phyloP scores from a whole-genome alignment of 2,888 invertebrate species.

The Troides helena region DNA sequence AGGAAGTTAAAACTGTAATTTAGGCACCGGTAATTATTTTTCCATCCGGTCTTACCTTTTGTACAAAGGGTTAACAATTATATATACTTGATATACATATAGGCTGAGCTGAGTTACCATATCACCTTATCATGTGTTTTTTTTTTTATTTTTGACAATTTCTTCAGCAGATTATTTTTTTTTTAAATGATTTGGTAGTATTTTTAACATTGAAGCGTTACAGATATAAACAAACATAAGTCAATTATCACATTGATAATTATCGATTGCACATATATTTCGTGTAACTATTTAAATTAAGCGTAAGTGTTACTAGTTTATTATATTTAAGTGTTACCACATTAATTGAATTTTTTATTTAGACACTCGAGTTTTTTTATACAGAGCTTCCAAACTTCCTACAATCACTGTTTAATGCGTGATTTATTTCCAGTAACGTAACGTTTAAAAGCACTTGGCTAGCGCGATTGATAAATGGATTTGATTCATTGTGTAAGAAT shows the following conservation, averaged over 20 bases:
- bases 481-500: too few species aligned
- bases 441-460: too few species aligned
- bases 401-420: background rate
- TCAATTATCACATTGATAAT: conserved; percentile 1
- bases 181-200: background rate
- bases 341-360: background rate
- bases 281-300: conserved; percentile 10
- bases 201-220: background rate
- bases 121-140: background rate
- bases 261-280: conserved; percentile 4
- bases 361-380: background rate
- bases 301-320: conserved; percentile 7
- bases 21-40: background rate
- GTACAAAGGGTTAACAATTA: background rate
- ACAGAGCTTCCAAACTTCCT: conserved; percentile 14
- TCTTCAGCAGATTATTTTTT: background rate
- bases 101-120: background rate
- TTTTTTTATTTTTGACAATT: background rate
- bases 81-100: background rate
- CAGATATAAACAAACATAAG: background rate
- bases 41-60: background rate
- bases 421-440: background rate
- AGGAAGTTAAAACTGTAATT: background rate
- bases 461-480: too few species aligned
- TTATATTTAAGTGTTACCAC: conserved; percentile 1